These are phyloP conservation scores for Esox masquinongy DNA, from an alignment of 2,797 vertebrate genomes.

Conservation along the genomic window DNA sequence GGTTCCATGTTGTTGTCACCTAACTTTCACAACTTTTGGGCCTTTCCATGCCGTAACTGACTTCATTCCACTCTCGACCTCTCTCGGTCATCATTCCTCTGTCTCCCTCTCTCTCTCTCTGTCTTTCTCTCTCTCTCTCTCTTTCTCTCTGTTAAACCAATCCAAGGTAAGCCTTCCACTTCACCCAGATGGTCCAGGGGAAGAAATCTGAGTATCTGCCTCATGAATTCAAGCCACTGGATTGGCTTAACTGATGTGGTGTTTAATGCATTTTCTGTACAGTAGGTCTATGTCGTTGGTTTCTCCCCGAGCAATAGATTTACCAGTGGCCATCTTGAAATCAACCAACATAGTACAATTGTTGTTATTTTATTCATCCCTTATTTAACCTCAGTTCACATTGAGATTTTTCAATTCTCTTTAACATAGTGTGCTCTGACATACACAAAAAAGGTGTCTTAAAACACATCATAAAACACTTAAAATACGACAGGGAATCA, in stretches of 20 bases:
- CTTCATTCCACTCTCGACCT: slow-evolving; percentile 55
- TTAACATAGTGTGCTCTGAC: too few relatives aligned
- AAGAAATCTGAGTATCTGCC: background rate
- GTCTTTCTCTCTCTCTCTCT: too few relatives aligned
- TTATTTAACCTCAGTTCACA: too few relatives aligned
- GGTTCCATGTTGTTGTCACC: slow-evolving; percentile 38
- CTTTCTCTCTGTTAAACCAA: slow-evolving; percentile 53
- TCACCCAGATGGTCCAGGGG: slow-evolving; percentile 19
- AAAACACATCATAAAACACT: too few relatives aligned
- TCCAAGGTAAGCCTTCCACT: slow-evolving; percentile 44
- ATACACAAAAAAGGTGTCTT: too few relatives aligned
- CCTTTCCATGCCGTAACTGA: slow-evolving; percentile 53
- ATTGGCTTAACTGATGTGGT: background rate
- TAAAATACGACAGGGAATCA: too few relatives aligned
- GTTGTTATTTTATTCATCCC: too few relatives aligned
- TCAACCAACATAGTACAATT: background rate
- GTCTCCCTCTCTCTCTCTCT: too few relatives aligned
- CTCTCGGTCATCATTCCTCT: too few relatives aligned
- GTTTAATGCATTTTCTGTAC: background rate
- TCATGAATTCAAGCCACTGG: background rate
- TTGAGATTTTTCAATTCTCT: too few relatives aligned
- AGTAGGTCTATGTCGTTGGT: background rate
- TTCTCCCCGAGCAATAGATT: background rate
- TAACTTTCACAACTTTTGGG: slow-evolving; percentile 42
- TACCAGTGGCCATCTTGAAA: background rate